Base-by-base conservation (phyloP, 2,113 vertebrate species). In the Hucho hucho region DNA sequence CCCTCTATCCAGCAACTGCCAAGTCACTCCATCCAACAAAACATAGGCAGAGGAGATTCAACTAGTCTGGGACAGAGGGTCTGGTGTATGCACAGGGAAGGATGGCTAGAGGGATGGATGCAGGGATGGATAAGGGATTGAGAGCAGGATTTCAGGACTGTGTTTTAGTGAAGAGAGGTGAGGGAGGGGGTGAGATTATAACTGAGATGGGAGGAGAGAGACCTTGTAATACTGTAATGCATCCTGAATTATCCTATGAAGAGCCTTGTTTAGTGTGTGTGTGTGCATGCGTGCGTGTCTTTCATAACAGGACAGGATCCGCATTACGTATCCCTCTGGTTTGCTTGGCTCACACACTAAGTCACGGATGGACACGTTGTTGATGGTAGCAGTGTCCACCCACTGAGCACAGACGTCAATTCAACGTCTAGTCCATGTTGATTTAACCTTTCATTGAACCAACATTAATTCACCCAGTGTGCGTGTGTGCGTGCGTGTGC, bases 31-130 rank as follows among this genome's bases (percentile, higher is more conserved):
- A 61, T 13, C 28, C 5, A 26, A 74, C 1, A 61, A 69, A 68
- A 75, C 37, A 64, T 11, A 37, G 24, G 0, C 56, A 22, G 7
- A 25, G 56, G 58, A 78, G 86, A 87, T 90, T 87, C 85, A 77
- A 76, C 65, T 83, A 87, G 90, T 88, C 84, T 77, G 80, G 73
- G 85, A 63, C 76, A 78, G 73, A 80, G 80, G 37, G 68, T 58
- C 37, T 65, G 24, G 24, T 18, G 13, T 46, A 4, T 26, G 43
- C 9, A 18, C 43, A 13, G 74, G 43, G 20, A 46, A 32, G 29
- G 29, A 29, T 29, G 28, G n/a, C n/a, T n/a, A n/a, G n/a, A n/a
- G 28, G 28, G 20, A 12, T 68, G 4, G 6, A 24, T n/a, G 11
- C 2, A 63, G 22, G 63, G 70, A 18, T 72, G 46, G 22, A 63